Evolutionary conservation across 2,113 vertebrate species (phyloP).

Genomic region (Rafetus swinhoei): DNA sequence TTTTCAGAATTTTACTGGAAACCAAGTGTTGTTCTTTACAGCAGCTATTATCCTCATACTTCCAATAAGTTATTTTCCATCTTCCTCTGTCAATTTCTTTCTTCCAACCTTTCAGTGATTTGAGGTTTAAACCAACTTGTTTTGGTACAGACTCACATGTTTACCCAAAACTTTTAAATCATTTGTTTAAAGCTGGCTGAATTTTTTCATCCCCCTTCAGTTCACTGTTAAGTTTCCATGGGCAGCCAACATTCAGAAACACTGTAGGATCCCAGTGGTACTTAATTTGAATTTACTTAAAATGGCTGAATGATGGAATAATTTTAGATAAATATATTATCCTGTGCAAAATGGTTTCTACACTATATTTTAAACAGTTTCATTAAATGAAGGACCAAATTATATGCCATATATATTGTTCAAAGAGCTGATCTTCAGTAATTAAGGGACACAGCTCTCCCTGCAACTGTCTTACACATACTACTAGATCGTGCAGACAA

Average conservation of each 20-base stretch:
- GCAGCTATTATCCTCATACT: fast-evolving
- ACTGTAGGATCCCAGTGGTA: neutral
- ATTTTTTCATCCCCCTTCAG: neutral
- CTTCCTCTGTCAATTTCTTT: neutral
- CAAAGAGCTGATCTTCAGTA: fast-evolving
- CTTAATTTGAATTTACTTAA: neutral
- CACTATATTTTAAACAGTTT: neutral
- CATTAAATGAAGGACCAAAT: neutral
- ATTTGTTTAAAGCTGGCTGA: neutral
- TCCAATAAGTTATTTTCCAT: neutral
- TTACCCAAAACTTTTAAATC: neutral
- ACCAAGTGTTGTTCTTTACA: neutral
- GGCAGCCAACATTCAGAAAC: fast-evolving
- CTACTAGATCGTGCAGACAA: neutral
- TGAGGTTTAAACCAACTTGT: neutral
- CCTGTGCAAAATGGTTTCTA: neutral
- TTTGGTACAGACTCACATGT: neutral
- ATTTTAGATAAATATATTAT: neutral
- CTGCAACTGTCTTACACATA: neutral
- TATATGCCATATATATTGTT: neutral
- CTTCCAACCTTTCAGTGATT: neutral
- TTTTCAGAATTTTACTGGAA: neutral
- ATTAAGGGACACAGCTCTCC: neutral
- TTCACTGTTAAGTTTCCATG: neutral
- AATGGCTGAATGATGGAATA: neutral